These are phyloP conservation scores for Alviniconcha marisindica DNA, from an alignment of 1,140 invertebrate species.

Conservation along the genomic window DNA sequence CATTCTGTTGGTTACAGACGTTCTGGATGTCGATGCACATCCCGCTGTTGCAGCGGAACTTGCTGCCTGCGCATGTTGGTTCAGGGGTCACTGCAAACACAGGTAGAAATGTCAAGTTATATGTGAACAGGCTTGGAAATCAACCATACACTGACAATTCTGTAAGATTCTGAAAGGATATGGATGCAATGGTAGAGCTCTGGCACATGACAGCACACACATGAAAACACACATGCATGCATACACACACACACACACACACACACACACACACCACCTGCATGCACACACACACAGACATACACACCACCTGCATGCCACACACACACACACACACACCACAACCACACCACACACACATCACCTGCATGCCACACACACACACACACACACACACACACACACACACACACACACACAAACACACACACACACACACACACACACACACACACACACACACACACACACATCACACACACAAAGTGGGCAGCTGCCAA, in stretches of 20 bases:
- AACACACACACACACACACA: constrained; percentile 15
- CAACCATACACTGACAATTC: too few relatives aligned
- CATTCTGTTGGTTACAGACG: constrained; percentile 95
- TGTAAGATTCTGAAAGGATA: too few relatives aligned
- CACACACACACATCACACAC: too few relatives aligned
- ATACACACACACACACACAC: not conserved
- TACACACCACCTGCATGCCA: not conserved
- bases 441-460: too few relatives aligned
- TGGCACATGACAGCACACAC: not conserved
- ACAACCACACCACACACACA: too few relatives aligned
- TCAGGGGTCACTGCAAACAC: constrained; percentile 61
- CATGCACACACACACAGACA: not conserved
- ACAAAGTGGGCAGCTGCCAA: too few relatives aligned
- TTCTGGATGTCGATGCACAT: constrained; percentile 90
- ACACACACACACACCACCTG: not conserved
- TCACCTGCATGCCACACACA: too few relatives aligned
- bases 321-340: constrained; percentile 9
- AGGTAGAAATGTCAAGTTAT: not conserved
- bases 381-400: not conserved
- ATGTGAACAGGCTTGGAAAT: too few relatives aligned
- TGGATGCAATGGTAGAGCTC: too few relatives aligned
- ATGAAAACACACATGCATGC: not conserved
- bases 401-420: not conserved
- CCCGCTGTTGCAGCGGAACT: constrained; percentile 91
- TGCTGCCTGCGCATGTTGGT: constrained; percentile 86